These are phyloP conservation scores for Corapipo altera DNA, from an alignment of 2,113 vertebrate species.

Conservation along the genomic window DNA sequence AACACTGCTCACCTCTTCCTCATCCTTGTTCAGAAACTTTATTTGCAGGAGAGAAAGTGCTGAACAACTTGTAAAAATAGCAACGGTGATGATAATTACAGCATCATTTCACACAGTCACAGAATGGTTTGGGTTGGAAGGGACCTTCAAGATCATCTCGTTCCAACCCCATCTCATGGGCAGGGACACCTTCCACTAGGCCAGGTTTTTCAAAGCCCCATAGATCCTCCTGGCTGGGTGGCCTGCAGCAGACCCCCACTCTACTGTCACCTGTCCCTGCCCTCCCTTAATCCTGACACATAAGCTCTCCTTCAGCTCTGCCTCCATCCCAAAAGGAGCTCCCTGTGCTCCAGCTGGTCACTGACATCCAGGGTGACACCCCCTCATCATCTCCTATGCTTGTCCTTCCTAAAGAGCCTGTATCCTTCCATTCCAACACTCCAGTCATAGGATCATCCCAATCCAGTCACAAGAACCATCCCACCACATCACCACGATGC, in stretches of 20 bases:
- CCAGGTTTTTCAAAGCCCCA: neutral
- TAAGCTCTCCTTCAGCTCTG: neutral
- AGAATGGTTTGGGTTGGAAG: neutral
- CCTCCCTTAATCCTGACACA: neutral
- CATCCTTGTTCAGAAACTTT: neutral
- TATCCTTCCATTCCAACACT: neutral
- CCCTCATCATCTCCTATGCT: neutral
- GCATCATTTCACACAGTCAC: neutral
- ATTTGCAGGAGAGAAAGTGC: neutral
- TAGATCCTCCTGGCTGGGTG: neutral
- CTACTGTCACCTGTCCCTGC: neutral
- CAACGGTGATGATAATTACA: neutral
- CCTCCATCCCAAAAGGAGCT: neutral
- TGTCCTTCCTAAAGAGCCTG: neutral
- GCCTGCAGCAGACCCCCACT: neutral
- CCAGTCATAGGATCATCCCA: neutral
- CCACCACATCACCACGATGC: accelerated
- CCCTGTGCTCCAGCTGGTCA: neutral
- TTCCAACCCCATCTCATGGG: neutral
- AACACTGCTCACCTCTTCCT: neutral
- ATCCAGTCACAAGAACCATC: neutral
- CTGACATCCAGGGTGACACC: neutral
- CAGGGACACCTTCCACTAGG: neutral
- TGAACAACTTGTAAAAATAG: neutral
- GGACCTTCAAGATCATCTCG: neutral